Base-by-base conservation (phyloP, 2,797 vertebrate species). In the Chrysocyon brachyurus region DNA sequence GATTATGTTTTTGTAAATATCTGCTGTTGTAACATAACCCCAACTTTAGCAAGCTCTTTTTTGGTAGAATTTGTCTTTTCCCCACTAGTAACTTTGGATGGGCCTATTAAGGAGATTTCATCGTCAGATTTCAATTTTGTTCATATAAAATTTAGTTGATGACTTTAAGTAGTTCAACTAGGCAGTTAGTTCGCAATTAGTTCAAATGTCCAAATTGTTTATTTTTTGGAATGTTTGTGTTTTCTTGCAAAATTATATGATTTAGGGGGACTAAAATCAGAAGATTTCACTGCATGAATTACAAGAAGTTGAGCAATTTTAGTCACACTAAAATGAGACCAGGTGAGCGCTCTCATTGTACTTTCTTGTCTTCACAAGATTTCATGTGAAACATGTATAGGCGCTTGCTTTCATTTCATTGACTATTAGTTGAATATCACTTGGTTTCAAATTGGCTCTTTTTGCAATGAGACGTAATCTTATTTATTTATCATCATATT, bases 1-100 rank as follows among this genome's bases (percentile, higher is more conserved):
- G 46, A 61, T 92, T 40, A 63, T 52, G 11, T 33, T 94, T 96
- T 66, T 93, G 93, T 82, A 26, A 90, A 54, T 70, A 19, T 68
- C 66, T 75, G 12, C 33, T 89, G 64, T 59, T 64, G 85, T 75
- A 95, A 66, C n/a, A 46, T 9, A 68, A 28, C 57, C 40, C 2
- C 24, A 33, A 40, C 40, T 86, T 57, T 24, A 73, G 81, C 49
- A 85, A 31, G 26, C 31, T 91, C 83, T 70, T 88, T 79, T 79
- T 28, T 28, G 54, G 36, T 54, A 73, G 26, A 86, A 68, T 82
- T 77, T 87, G 22, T n/a, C 15, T 70, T 82, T 87, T 82, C 28
- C 61, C 77, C 21, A 28, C n/a, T 87, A 40, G 11, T 17, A 28
- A 21, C n/a, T 72, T 66, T 57, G 89, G 19, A 72, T 64, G 36